Evolutionary conservation across 2,797 vertebrate species (phyloP).

Genomic region (Tarsius wallacei): DNA sequence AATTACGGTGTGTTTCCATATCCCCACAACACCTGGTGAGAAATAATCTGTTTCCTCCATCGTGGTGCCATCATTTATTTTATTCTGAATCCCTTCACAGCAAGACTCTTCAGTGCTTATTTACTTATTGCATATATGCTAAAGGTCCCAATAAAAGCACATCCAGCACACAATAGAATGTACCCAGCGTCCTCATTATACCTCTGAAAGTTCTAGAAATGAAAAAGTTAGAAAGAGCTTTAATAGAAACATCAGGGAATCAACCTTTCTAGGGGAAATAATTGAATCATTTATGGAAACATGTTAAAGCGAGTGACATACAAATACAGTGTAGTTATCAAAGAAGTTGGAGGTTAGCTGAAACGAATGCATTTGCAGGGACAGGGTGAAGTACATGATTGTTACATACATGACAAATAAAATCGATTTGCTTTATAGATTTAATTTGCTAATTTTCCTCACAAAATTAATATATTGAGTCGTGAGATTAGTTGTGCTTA

Average conservation of each 20-base stretch:
- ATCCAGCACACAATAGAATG: slow-evolving; percentile 37
- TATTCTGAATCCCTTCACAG: slow-evolving; percentile 72
- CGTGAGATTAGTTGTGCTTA: neutral
- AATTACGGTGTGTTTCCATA: slow-evolving; percentile 73
- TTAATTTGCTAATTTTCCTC: neutral
- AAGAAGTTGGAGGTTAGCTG: neutral
- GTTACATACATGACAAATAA: neutral
- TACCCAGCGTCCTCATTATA: slow-evolving; percentile 25
- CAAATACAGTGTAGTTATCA: slow-evolving; percentile 9
- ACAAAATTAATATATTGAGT: neutral
- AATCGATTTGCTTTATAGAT: neutral
- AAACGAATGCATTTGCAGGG: neutral
- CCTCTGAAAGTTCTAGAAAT: slow-evolving; percentile 57
- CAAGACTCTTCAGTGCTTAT: slow-evolving; percentile 64
- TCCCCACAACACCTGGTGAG: slow-evolving; percentile 78
- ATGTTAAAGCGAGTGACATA: neutral
- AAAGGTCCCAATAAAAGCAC: slow-evolving; percentile 59
- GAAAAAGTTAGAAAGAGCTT: slow-evolving; percentile 3
- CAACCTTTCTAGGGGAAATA: slow-evolving; percentile 26
- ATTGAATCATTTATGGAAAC: slow-evolving; percentile 59
- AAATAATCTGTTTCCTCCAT: slow-evolving; percentile 75
- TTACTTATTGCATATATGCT: slow-evolving; percentile 76
- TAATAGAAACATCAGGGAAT: slow-evolving; percentile 20
- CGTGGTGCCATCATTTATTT: slow-evolving; percentile 61
- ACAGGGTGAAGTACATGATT: neutral